Evolutionary conservation across 2,888 invertebrate species (phyloP).

Genomic region (Dynastes grantii): DNA sequence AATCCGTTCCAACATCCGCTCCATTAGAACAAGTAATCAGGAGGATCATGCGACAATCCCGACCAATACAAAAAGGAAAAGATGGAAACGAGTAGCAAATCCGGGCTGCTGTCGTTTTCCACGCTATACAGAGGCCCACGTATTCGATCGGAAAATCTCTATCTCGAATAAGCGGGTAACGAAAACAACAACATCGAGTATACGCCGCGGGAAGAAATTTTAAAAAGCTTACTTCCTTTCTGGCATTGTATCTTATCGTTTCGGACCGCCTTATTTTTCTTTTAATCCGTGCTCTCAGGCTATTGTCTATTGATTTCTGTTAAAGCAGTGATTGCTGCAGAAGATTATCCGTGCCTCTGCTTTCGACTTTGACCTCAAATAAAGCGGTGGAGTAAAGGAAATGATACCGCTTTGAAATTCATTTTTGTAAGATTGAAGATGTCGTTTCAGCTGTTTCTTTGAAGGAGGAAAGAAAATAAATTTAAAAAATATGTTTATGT

Average conservation of each 20-base stretch:
- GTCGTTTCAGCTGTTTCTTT: background rate
- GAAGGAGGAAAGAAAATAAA: background rate
- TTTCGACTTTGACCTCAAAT: conserved; percentile 7
- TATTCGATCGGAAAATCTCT: conserved; percentile 1
- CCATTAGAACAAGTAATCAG: background rate
- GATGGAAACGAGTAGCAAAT: background rate
- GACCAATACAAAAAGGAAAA: background rate
- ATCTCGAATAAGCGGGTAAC: background rate
- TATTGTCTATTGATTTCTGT: conserved; percentile 17
- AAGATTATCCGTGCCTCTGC: conserved; percentile 7
- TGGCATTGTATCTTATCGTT: background rate
- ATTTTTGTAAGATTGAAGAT: background rate
- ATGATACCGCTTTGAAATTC: conserved; percentile 4
- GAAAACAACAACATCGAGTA: conserved; percentile 12
- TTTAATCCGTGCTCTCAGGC: conserved; percentile 15
- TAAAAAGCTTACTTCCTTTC: conserved; percentile 10
- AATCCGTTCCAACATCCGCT: background rate
- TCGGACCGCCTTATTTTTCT: background rate
- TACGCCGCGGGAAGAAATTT: conserved; percentile 15
- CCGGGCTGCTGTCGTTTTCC: background rate
- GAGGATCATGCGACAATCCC: background rate
- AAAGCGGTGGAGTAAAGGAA: conserved; percentile 10
- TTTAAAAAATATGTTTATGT: background rate
- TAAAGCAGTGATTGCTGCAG: background rate
- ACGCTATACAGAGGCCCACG: background rate